Conservation (phyloP, 2,888 invertebrate species). For the Toxonevra muliebris region DNA sequence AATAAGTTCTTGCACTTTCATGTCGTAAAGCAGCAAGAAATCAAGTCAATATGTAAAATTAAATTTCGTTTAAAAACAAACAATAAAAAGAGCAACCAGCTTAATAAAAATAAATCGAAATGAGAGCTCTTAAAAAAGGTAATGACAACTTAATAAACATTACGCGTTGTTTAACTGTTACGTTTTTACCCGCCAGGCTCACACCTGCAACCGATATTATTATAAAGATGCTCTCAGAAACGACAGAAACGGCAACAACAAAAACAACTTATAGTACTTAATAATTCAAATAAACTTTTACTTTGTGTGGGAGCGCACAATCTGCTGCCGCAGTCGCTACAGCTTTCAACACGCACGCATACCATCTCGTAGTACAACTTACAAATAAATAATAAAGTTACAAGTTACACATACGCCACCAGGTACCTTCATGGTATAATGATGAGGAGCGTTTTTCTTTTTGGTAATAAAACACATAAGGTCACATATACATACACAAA, state of each 20-base stretch:
- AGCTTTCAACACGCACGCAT: slow-evolving; percentile 34
- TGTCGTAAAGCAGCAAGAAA: too few species aligned
- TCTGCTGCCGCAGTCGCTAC: neutral
- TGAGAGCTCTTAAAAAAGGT: neutral
- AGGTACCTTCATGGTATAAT: neutral
- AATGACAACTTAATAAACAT: slow-evolving; percentile 25
- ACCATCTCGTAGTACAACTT: neutral
- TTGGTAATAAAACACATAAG: slow-evolving; percentile 12
- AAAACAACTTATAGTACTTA: slow-evolving; percentile 22
- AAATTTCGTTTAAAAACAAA: neutral
- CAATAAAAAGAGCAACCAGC: neutral
- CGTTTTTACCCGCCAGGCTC: neutral
- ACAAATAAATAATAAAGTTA: slow-evolving; percentile 5
- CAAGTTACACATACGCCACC: slow-evolving; percentile 19
- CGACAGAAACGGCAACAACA: slow-evolving; percentile 49
- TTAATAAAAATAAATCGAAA: neutral
- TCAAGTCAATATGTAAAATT: too few species aligned
- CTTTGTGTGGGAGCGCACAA: neutral
- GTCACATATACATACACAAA: neutral
- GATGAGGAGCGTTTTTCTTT: neutral
- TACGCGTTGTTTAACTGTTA: slow-evolving; percentile 7
- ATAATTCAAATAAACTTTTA: slow-evolving; percentile 22
- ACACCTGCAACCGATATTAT: slow-evolving; percentile 22
- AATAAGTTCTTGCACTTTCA: too few species aligned
- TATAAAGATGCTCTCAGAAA: slow-evolving; percentile 39